These are phyloP conservation scores for Gopherus flavomarginatus DNA, from an alignment of 2,113 vertebrate species.

Conservation along the genomic window DNA sequence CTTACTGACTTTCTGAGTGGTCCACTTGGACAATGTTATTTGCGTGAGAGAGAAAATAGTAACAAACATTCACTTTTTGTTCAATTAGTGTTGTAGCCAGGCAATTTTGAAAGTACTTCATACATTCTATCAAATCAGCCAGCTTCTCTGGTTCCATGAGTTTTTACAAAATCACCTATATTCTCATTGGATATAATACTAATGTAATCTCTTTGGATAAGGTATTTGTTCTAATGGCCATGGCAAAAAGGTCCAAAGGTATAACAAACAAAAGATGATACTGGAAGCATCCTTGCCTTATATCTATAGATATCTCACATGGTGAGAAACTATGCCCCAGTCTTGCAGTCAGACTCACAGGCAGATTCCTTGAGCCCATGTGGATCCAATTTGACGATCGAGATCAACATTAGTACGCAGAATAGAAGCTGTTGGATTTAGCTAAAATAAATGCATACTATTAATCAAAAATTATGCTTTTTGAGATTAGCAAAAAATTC, in stretches of 20 bases:
- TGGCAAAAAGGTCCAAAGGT: neutral
- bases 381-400: neutral
- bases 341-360: neutral
- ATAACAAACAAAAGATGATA: neutral
- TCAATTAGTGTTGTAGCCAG: neutral
- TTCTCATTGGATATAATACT: slow-evolving; percentile 8
- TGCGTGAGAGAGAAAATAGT: neutral
- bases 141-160: neutral
- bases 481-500: neutral
- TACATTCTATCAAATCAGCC: neutral
- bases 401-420: neutral
- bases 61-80: neutral
- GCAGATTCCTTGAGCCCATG: neutral
- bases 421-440: neutral
- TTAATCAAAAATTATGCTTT: neutral
- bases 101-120: neutral
- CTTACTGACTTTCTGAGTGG: neutral
- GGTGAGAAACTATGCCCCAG: neutral
- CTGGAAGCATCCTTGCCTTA: neutral
- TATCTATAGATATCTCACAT: neutral
- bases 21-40: neutral
- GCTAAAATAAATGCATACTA: neutral
- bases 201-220: slow-evolving; percentile 19
- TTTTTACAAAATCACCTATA: slow-evolving; percentile 8
- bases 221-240: neutral